Evolutionary conservation across 2,888 invertebrate species (phyloP).

Genomic region (Trissonchulus latispiculum): DNA sequence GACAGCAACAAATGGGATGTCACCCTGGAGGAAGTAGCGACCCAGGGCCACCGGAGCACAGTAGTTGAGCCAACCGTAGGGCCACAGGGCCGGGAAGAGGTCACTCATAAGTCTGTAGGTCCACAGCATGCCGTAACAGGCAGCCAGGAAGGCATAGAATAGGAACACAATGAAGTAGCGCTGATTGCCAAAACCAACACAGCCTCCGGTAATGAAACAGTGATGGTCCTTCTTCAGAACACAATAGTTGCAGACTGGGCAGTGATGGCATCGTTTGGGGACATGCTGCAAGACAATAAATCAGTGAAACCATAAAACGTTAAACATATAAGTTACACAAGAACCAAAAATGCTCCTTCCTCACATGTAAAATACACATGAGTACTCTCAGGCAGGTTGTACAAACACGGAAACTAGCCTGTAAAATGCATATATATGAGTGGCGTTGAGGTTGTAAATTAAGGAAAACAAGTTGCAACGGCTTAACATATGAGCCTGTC

Average conservation of each 20-base stretch:
- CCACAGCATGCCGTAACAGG: conserved; percentile 29
- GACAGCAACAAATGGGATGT: background rate
- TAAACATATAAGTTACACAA: too few species aligned
- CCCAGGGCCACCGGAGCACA: conserved; percentile 11
- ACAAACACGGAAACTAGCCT: too few species aligned
- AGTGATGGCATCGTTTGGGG: conserved; percentile 44
- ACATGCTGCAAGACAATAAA: conserved; percentile 27
- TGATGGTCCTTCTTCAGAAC: conserved; percentile 48
- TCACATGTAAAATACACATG: too few species aligned
- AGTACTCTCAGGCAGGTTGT: too few species aligned
- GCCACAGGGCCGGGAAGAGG: conserved; percentile 22
- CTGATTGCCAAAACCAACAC: conserved; percentile 48
- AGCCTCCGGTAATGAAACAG: conserved; percentile 46
- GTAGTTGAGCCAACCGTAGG: conserved; percentile 20
- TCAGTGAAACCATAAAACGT: too few species aligned
- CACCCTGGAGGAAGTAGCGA: conserved; percentile 1
- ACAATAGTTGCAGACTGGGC: conserved; percentile 45
- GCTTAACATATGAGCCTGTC: too few species aligned
- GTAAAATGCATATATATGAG: too few species aligned
- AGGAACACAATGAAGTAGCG: conserved; percentile 46
- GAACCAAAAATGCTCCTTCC: too few species aligned
- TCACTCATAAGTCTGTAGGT: conserved; percentile 30
- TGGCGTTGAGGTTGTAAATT: too few species aligned
- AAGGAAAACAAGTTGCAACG: too few species aligned
- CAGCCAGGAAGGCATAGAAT: conserved; percentile 39